Base-by-base conservation (phyloP, 2,888 invertebrate genomes). In the Gisinianus flammeolus region DNA sequence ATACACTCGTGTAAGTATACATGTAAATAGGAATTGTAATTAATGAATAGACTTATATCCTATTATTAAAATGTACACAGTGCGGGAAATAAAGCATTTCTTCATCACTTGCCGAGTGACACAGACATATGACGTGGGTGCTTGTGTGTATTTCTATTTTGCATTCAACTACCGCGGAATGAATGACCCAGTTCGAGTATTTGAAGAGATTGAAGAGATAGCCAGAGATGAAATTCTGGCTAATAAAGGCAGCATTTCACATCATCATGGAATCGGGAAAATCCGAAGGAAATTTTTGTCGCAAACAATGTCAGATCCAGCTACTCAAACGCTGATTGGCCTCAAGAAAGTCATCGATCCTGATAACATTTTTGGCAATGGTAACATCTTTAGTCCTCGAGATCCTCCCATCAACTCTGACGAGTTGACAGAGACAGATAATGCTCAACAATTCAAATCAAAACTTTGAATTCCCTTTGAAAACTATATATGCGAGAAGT, bases 241-340 rank as follows among this genome's bases (percentile, higher is more conserved):
- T 0, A 93, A 91, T 83, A 95, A 96, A 12, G 96, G 96, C 85
- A 96, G 96, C 82, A 90, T 98, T 84, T 97, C 97, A 0, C 98
- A 98, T 88, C 98, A 98, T 87, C 98, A 98, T 87, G 98, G 98
- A 0, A 93, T 98, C 19, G 98, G 98, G 0, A 99, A 99, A 87
- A 89, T 91, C 35, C 90, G 98, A 24, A 93, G 93, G 84, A 91
- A 91, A 85, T 99, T 96, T 94, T 93, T 98, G 87, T 89, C 91
- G 5, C 89, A 91, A 76, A 94, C 96, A 0, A 93, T 98, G 1
- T 96, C 97, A 10, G 89, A 91, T 26, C 90, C 93, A 0, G 97
- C 97, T 0, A 89, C 93, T 0, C 90, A 90, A 10, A 89, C 97
- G 22, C 91, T 95, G 84, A 88, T 91, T 0, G 94, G 96, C 0